These are phyloP conservation scores for Ciconia nigra DNA, from an alignment of 2,797 vertebrate genomes.

Conservation along the genomic window DNA sequence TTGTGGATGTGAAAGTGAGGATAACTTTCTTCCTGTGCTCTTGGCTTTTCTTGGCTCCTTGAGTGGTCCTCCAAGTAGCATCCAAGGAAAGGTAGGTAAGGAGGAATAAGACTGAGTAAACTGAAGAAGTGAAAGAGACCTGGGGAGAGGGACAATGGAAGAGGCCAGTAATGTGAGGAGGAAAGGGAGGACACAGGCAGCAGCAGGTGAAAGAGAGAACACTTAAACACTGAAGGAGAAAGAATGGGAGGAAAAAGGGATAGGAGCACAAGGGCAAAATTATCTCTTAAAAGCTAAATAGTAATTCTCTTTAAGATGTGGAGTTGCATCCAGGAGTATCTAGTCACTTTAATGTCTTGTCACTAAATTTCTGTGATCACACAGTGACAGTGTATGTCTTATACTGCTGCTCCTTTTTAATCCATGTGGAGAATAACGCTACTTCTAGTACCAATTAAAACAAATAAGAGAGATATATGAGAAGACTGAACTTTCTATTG, in stretches of 20 bases:
- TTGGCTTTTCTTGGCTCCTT: background rate
- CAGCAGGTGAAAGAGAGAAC: background rate
- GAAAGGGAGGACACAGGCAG: background rate
- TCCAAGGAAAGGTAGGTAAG: background rate
- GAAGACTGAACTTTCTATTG: background rate
- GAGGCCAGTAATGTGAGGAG: background rate
- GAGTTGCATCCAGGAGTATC: background rate
- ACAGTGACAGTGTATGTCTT: fast-evolving
- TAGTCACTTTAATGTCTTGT: background rate
- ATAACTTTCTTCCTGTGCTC: background rate
- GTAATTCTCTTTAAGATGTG: background rate
- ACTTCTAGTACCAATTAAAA: background rate
- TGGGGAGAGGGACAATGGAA: background rate
- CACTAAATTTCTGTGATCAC: background rate
- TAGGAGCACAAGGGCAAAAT: background rate
- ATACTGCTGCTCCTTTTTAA: background rate
- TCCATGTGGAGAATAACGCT: background rate
- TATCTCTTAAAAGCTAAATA: background rate
- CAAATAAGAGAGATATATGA: background rate
- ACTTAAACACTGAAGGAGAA: background rate
- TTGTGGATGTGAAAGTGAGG: background rate
- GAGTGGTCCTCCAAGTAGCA: background rate
- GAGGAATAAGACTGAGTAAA: background rate
- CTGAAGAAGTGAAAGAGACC: background rate
- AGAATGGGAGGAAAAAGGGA: background rate